phyloP scores from a whole-genome alignment of 2,797 vertebrate genomes.

The Scarus forsteni region DNA sequence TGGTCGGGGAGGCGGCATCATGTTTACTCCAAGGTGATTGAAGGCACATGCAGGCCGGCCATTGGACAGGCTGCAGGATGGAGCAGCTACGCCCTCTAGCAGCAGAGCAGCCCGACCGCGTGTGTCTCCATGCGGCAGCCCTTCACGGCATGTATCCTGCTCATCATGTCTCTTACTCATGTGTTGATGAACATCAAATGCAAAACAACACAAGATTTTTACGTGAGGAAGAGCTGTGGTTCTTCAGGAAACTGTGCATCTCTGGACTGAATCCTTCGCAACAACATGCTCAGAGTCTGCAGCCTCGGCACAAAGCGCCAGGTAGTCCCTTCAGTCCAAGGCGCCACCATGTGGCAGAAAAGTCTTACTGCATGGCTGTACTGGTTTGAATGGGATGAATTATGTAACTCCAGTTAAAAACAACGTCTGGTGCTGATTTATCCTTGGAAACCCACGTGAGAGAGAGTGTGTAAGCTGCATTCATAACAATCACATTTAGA shows the following conservation, averaged over 20 bases:
- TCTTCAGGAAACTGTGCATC: background rate
- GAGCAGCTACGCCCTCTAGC: constrained; percentile 46
- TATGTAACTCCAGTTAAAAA: constrained; percentile 47
- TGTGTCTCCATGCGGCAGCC: constrained; percentile 25
- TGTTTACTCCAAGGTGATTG: constrained; percentile 51
- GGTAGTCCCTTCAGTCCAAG: background rate
- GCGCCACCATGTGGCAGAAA: constrained; percentile 52
- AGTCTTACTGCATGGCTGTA: accelerated
- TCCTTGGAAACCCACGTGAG: constrained; percentile 7
- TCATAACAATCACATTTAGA: background rate
- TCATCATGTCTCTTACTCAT: background rate
- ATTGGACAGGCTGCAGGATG: constrained; percentile 65
- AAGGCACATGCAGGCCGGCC: constrained; percentile 27
- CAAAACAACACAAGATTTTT: background rate
- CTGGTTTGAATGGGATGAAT: constrained; percentile 38
- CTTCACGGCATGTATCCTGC: background rate
- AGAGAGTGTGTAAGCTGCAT: background rate
- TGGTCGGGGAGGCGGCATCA: constrained; percentile 62
- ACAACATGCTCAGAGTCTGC: constrained; percentile 21
- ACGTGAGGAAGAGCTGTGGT: background rate
- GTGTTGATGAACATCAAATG: background rate
- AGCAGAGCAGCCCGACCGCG: constrained; percentile 14
- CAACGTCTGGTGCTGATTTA: constrained; percentile 10
- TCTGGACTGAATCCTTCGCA: background rate
- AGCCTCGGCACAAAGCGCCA: background rate